Base-by-base conservation (phyloP, 1,140 invertebrate species). In the Apis dorsata region DNA sequence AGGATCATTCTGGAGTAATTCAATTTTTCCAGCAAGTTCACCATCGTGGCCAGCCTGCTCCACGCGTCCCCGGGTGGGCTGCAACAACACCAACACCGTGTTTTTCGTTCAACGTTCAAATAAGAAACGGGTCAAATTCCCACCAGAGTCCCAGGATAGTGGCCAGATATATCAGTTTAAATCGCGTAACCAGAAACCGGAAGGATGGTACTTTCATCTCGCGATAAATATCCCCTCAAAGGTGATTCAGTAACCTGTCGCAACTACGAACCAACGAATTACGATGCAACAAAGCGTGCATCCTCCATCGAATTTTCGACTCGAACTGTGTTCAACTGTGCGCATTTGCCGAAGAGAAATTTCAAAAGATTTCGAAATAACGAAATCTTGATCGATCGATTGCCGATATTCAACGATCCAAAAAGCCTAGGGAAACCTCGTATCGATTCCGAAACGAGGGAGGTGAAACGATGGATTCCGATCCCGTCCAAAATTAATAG, bases 41-140 rank as follows among this genome's bases (percentile, higher is more conserved):
- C 97, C 83, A 98, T 94, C 51, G 95, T 95, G 21, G 97, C 97
- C 66, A 98, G 92, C 91, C 96, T 95, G 85, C 94, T 95, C 97
- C 97, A 98, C 3, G 96, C 96, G 93, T 98, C 97, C 81, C 96
- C 96, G 71, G 96, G 93, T 53, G 95, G 95, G 78, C 97, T 98
- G 93, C 59, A 94, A 92, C 86, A 92, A 90, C 90, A 91, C 19
- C n/a, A 24, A 7, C 51, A 13, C 9, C 34, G 34, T 57, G 5
- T 17, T 57, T 57, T 57, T 17, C 55, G 13, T 63, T 72, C 70
- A 15, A 34, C 13, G 49, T 21, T n/a, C n/a, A 59, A 34, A 49
- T 17, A 24, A 24, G 21, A 3, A 53, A 59, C 65, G 73, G 60
- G 51, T 69, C 8, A 59, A 81, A 77, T 59, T 69, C 65, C 44